Evolutionary conservation across 2,113 vertebrate genomes (phyloP).

Genomic region (Sisor rabdophorus): DNA sequence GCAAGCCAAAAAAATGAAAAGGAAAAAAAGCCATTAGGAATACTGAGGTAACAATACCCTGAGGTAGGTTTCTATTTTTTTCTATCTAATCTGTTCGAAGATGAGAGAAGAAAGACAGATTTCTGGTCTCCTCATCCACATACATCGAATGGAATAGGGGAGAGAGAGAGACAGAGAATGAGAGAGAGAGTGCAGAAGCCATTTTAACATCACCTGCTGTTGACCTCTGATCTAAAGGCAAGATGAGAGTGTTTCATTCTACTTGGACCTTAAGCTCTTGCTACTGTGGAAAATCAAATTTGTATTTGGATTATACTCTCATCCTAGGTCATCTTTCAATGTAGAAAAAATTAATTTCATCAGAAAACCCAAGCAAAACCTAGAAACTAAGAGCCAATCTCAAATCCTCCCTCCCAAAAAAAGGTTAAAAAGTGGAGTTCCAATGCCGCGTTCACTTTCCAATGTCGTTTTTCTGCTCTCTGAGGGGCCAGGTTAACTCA

Average conservation of each 20-base stretch:
- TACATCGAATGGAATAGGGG: conserved; percentile 58
- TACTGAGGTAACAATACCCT: conserved; percentile 95
- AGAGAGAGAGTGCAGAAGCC: conserved; percentile 60
- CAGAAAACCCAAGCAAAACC: not conserved
- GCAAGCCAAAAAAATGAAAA: conserved; percentile 69
- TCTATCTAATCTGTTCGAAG: conserved; percentile 74
- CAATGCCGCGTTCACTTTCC: conserved; percentile 9
- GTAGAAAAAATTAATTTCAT: not conserved
- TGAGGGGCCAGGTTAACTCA: conserved; percentile 76
- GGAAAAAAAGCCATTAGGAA: conserved; percentile 68
- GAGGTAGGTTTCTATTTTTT: conserved; percentile 83
- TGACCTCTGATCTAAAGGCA: conserved; percentile 44
- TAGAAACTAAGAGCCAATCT: not conserved
- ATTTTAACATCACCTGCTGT: conserved; percentile 52
- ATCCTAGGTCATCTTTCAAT: not conserved
- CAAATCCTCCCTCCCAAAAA: not conserved
- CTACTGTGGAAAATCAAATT: not conserved
- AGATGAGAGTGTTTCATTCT: conserved; percentile 1
- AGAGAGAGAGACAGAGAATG: conserved; percentile 57
- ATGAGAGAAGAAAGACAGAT: conserved; percentile 60
- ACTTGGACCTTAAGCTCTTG: not conserved
- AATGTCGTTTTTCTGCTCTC: conserved; percentile 56
- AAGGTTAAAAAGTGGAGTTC: conserved; percentile 5
- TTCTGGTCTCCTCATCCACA: conserved; percentile 64
- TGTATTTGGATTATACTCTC: not conserved